Percentiles rank a stretch among this genome's conserved stretches.
Evolutionary conservation across 2,113 vertebrate species (phyloP).

Genomic region (Centropus bengalensis): DNA sequence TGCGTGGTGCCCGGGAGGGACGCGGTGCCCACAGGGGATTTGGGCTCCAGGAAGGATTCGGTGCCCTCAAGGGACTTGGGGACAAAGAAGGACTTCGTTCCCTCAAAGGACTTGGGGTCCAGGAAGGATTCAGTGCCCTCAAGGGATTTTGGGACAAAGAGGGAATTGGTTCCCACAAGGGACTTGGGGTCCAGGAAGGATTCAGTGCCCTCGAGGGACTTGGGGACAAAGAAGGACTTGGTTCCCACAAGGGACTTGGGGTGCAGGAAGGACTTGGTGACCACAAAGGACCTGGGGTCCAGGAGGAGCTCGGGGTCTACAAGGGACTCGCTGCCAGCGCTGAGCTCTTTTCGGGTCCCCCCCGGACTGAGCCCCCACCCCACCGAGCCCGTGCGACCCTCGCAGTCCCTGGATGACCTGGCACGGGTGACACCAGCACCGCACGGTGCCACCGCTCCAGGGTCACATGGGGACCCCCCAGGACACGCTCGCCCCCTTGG

Average conservation of each 20-base stretch:
- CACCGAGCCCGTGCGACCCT: constrained; percentile 1
- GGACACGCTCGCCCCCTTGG: neutral
- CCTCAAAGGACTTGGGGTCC: neutral
- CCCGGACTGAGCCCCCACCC: neutral
- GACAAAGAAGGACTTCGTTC: neutral
- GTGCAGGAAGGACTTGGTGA: neutral
- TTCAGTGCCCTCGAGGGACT: neutral
- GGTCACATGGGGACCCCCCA: neutral
- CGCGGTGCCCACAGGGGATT: neutral
- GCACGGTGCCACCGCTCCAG: neutral
- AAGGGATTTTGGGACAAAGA: neutral
- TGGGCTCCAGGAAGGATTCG: neutral
- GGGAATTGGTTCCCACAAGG: neutral
- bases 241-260: no score
- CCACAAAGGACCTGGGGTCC: neutral
- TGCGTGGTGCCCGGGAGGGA: neutral
- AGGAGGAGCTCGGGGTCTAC: neutral
- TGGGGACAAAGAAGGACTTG: neutral
- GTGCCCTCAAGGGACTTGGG: neutral
- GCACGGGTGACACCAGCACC: neutral
- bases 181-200: neutral
- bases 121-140: fast-evolving
- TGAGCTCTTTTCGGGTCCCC: constrained; percentile 27
- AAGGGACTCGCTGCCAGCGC: neutral
- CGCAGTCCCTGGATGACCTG: constrained; percentile 75